Conservation (phyloP, 2,888 invertebrate species). For the Rhagophthalmus giganteus region DNA sequence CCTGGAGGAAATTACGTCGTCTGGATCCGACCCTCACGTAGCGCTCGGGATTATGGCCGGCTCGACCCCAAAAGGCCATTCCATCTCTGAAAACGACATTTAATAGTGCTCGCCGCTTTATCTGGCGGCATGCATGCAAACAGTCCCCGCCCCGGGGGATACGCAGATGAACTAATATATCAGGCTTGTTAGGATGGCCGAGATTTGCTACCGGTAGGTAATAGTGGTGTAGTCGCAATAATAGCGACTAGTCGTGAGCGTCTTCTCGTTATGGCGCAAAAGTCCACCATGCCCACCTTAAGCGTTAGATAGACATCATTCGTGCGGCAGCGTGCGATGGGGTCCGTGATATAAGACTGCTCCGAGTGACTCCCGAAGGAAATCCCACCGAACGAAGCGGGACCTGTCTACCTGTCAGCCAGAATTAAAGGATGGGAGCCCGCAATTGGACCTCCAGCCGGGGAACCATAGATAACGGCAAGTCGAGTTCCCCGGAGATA, state of each 20-base stretch:
- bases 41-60: constrained; percentile 41
- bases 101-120: constrained; percentile 49
- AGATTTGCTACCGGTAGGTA: constrained; percentile 8
- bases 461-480: constrained; percentile 52
- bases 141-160: constrained; percentile 59
- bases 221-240: neutral
- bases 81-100: constrained; percentile 45
- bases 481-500: constrained; percentile 47
- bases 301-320: constrained; percentile 22
- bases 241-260: neutral
- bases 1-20: constrained; percentile 42
- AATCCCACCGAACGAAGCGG: constrained; percentile 47
- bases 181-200: constrained; percentile 50
- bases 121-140: constrained; percentile 55
- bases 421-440: constrained; percentile 62
- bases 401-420: constrained; percentile 60
- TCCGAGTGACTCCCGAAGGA: constrained; percentile 51
- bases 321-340: constrained; percentile 35
- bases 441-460: constrained; percentile 48
- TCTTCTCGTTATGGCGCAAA: too few relatives aligned
- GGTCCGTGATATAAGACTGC: constrained; percentile 49
- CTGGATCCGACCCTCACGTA: constrained; percentile 44
- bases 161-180: constrained; percentile 61
- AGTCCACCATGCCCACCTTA: constrained; percentile 14
- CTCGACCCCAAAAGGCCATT: constrained; percentile 43